phyloP scores from a whole-genome alignment of 2,797 vertebrate species.

The Epinephelus awoara region DNA sequence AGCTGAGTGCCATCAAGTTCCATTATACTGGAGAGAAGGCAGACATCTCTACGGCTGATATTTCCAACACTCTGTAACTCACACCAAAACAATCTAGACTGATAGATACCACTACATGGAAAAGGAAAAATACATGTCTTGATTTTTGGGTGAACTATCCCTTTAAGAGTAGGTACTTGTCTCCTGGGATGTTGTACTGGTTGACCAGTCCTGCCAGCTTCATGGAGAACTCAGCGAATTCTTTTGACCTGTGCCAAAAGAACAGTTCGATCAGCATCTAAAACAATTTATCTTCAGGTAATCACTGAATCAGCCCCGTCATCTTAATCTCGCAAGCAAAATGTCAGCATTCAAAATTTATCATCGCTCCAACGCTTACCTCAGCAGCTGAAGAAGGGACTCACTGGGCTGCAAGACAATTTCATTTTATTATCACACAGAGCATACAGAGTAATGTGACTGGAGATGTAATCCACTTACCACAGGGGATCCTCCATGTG shows the following conservation, averaged over 20 bases:
- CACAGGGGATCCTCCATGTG: conserved; percentile 84
- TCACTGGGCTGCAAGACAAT: conserved; percentile 83
- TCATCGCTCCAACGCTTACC: conserved; percentile 76
- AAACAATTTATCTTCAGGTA: not conserved
- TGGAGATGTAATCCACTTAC: conserved; percentile 73
- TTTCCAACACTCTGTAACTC: too few species aligned
- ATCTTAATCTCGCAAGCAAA: not conserved
- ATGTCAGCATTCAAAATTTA: not conserved
- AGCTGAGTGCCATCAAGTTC: too few species aligned
- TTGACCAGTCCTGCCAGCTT: conserved; percentile 83
- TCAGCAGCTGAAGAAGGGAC: conserved; percentile 85
- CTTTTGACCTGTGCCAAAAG: conserved; percentile 78
- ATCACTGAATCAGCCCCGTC: not conserved
- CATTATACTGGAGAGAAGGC: too few species aligned
- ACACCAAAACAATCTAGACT: too few species aligned
- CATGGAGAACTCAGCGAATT: conserved; percentile 86
- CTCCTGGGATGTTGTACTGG: conserved; percentile 88
- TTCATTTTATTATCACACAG: conserved; percentile 9
- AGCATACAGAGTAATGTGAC: not conserved
- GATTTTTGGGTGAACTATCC: too few species aligned
- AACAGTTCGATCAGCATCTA: not conserved
- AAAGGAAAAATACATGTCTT: too few species aligned
- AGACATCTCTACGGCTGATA: too few species aligned
- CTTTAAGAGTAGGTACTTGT: conserved; percentile 75
- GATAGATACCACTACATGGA: too few species aligned